These are phyloP conservation scores for Chloroceryle amazona DNA, from an alignment of 2,797 vertebrate genomes.

Conservation along the genomic window DNA sequence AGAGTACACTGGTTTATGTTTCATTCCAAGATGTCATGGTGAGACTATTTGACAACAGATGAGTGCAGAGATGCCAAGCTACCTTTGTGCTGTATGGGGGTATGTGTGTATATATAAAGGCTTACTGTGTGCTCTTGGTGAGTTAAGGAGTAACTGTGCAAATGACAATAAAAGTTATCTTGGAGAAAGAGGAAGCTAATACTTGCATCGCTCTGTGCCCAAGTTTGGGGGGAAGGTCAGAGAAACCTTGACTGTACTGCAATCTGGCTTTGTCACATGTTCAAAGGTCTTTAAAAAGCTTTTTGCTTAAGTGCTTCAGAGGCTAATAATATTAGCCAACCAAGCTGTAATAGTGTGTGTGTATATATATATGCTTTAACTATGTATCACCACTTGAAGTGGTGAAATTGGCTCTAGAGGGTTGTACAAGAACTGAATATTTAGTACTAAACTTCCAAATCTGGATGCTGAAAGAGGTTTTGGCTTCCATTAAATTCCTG, in stretches of 20 bases:
- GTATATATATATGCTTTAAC: not conserved
- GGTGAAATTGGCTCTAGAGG: not conserved
- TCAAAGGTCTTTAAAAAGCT: not conserved
- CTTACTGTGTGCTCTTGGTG: accelerated
- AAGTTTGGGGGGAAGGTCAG: not conserved
- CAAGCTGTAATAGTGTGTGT: not conserved
- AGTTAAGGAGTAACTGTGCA: not conserved
- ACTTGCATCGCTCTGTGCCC: not conserved
- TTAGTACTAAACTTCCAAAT: not conserved
- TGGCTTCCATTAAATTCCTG: not conserved
- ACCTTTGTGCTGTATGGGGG: accelerated
- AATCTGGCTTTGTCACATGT: not conserved
- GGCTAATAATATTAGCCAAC: not conserved
- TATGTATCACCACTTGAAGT: not conserved
- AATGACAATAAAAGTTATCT: not conserved
- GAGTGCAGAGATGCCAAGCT: not conserved
- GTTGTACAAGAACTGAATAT: not conserved
- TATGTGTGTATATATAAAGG: not conserved
- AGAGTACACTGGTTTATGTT: not conserved
- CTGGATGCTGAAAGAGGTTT: not conserved
- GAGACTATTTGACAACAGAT: not conserved
- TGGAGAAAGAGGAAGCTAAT: not conserved
- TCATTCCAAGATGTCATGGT: not conserved
- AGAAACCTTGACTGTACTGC: not conserved
- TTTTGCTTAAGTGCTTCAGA: not conserved